Conservation (phyloP, 2,797 vertebrate genomes). For the Rallus crepitans region DNA sequence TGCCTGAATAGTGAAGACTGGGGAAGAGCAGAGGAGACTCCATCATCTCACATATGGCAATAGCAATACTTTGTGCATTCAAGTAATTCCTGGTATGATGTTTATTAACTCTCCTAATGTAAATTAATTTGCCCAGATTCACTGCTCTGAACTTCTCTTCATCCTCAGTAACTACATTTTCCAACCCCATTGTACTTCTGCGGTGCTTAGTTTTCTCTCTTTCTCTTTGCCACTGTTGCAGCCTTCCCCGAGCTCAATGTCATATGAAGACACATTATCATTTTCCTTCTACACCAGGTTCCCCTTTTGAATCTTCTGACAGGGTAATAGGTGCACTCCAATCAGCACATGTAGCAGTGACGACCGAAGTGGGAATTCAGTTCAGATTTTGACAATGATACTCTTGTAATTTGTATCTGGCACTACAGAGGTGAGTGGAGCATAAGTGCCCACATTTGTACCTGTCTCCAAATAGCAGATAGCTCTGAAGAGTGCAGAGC, state of each 20-base stretch:
- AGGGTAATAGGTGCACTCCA: neutral
- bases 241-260: neutral
- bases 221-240: neutral
- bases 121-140: neutral
- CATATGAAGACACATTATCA: neutral
- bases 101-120: neutral
- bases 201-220: neutral
- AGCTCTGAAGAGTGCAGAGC: neutral
- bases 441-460: neutral
- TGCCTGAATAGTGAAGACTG: neutral
- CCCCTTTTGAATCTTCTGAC: neutral
- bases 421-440: neutral
- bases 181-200: neutral
- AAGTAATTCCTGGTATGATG: neutral
- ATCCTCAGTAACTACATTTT: neutral
- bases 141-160: neutral
- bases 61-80: neutral
- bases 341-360: neutral
- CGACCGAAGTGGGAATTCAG: constrained; percentile 21
- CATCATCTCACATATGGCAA: neutral
- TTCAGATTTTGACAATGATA: constrained; percentile 15
- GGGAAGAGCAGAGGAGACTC: neutral
- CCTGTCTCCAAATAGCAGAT: neutral
- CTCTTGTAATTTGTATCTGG: neutral
- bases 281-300: neutral